Percentiles rank a stretch among this genome's conserved stretches.
These are phyloP conservation scores for Cosmorhoe ocellata DNA, from an alignment of 2,888 invertebrate genomes.

Conservation along the genomic window DNA sequence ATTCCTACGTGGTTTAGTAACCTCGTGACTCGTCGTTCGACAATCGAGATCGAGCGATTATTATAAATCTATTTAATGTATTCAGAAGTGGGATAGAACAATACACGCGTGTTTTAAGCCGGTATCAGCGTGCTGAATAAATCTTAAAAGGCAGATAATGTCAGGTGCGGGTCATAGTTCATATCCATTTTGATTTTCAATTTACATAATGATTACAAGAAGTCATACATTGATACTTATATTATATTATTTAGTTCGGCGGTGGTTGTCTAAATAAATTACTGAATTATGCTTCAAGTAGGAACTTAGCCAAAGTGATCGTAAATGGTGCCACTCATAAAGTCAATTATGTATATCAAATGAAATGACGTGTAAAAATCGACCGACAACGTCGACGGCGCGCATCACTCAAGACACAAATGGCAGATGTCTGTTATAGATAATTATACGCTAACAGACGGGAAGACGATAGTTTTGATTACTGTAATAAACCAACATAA, in stretches of 20 bases:
- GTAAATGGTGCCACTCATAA: neutral
- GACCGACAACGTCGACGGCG: too few relatives aligned
- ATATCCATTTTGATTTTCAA: slow-evolving; percentile 12
- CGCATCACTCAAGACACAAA: neutral
- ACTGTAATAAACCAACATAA: slow-evolving; percentile 24
- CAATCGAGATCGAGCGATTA: slow-evolving; percentile 49
- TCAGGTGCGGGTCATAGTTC: slow-evolving; percentile 23
- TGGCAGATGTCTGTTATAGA: slow-evolving; percentile 12
- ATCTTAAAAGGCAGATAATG: slow-evolving; percentile 23
- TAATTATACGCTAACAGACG: slow-evolving; percentile 5
- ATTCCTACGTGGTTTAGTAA: slow-evolving; percentile 36
- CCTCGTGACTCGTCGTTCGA: slow-evolving; percentile 55
- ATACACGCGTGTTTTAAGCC: slow-evolving; percentile 18
- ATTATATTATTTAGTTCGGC: too few relatives aligned
- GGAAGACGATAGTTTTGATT: slow-evolving; percentile 14
- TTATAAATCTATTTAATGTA: slow-evolving; percentile 41
- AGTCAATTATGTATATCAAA: neutral
- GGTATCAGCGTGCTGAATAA: slow-evolving; percentile 28
- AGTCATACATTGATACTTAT: too few relatives aligned
- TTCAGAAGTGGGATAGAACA: slow-evolving; percentile 27
- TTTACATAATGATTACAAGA: slow-evolving; percentile 5
- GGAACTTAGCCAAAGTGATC: too few relatives aligned
- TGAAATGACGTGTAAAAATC: slow-evolving; percentile 6
- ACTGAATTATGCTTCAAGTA: too few relatives aligned
- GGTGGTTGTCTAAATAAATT: too few relatives aligned